Evolutionary conservation across 2,113 vertebrate species (phyloP), one percentile per base, ranked within the genome.

Genomic region (Lates calcarifer): DNA sequence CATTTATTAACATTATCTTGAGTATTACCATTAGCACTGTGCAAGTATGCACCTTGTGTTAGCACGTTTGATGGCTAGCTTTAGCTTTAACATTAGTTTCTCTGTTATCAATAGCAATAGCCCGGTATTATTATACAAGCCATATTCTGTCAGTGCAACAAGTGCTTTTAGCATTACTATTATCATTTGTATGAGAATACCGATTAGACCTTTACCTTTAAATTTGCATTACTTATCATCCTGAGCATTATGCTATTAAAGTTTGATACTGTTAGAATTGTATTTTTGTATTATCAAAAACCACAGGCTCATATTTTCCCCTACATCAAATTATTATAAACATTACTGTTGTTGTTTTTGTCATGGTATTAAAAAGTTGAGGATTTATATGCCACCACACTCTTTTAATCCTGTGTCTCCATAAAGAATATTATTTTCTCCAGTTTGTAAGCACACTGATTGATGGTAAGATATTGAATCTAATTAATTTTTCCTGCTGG

Each of bases 401-500:
- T 29, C 45, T 17, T 63, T 70, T 28, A 15, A 62, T 55, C n/a
- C 20, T 39, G 18, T 20, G 47, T 22, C 53, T 53, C 26, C 22
- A 45, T 57, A 15, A 45, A 79, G 45, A 62, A 24, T 1, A 77
- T 58, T 41, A 60, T 72, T 79, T 67, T 69, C 15, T 61, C 14
- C 35, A 62, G 51, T 72, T 75, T 63, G 11, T 51, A 62, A 60
- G 60, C 79, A 57, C 18, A 57, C 15, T 78, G 77, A 70, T 71
- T 83, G 68, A 87, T 74, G 64, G 22, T 0, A 39, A 74, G 68
- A 81, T 57, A 57, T 47, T 74, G 66, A 17, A 69, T 79, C 41
- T 55, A 79, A 84, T 81, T 72, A 60, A 45, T 77, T 70, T 47
- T 37, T 74, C 47, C 29, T 83, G 73, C 83, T 39, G 6, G n/a